phyloP scores from a whole-genome alignment of 2,113 vertebrate genomes.

The Callipepla squamata region DNA sequence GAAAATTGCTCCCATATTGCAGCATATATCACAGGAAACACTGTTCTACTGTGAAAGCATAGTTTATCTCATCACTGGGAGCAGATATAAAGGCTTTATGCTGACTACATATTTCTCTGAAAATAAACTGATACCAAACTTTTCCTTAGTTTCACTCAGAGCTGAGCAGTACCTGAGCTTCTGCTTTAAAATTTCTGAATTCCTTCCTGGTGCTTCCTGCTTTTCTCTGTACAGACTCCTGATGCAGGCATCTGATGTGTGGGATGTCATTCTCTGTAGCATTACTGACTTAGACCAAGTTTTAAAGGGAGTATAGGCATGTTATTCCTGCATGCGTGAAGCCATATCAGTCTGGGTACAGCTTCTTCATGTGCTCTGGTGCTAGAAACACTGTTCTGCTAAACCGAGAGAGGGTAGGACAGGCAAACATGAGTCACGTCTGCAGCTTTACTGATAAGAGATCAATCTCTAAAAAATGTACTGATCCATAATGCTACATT shows the following conservation, averaged over 20 bases:
- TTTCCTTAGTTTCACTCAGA: background rate
- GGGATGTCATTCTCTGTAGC: background rate
- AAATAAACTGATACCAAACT: background rate
- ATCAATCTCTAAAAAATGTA: background rate
- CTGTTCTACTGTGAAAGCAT: background rate
- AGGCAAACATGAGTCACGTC: rapidly evolving
- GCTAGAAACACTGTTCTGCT: background rate
- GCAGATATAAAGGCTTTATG: background rate
- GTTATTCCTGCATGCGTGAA: background rate
- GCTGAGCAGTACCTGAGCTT: background rate
- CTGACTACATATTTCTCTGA: background rate
- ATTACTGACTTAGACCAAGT: background rate
- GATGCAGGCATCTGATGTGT: background rate
- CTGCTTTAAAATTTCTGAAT: background rate
- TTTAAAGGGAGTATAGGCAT: background rate
- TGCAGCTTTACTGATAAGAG: background rate
- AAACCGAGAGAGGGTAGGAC: background rate
- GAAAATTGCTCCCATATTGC: background rate
- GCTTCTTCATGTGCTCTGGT: background rate
- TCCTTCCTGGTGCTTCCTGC: background rate
- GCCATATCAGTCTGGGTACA: background rate
- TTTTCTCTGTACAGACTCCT: background rate
- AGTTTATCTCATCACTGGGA: background rate
- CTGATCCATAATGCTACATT: background rate
- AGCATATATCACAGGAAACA: background rate